Base-by-base conservation (phyloP, 2,113 vertebrate genomes). In the Perca flavescens region DNA sequence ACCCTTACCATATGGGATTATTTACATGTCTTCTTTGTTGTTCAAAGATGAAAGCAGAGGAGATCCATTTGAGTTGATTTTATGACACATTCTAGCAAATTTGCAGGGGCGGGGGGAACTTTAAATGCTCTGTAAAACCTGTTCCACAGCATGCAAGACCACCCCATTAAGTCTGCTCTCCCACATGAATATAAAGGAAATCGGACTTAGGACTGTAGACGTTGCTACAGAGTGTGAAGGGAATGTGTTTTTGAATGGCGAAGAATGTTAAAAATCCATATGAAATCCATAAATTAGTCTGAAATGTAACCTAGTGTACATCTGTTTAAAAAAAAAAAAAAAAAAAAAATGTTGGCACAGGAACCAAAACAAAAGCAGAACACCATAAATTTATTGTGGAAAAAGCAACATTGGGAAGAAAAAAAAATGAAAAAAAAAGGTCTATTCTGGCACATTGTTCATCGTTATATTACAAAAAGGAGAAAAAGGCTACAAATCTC, bases 401-500 rank as follows among this genome's bases (percentile, higher is more conserved):
- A 97, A 90, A 94, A 90, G 79, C 94, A 96, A 97, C 96, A 95
- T 94, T 82, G 94, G 94, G 94, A 74, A 40, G 56, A 53, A 68
- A 68, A 88, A 95, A 79, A 96, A 92, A n/a, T n/a, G n/a, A n/a
- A n/a, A 52, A 68, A 53, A 88, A 95, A 79, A 96, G 92, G 89
- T 94, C 90, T 95, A 94, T 94, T 96, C 96, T 96, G 96, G 95
- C 96, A 98, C 95, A 96, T 95, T 95, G 94, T 96, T 95, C 94
- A 93, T 95, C 95, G 91, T 91, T 90, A 90, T 92, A 91, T 96
- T 97, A 97, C 96, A 97, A 94, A 94, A 95, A 91, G 82, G 96
- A 96, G 94, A 94, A 95, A 95, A 96, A 96, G 93, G 93, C 96
- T 98, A 98, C 96, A 99, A 98, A 97, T 97, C 93, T 95, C 88